A percentile compares a stretch with the other conserved stretches of the same genome.
phyloP scores from a whole-genome alignment of 2,797 vertebrate species.

The Odontamblyopus rebecca region DNA sequence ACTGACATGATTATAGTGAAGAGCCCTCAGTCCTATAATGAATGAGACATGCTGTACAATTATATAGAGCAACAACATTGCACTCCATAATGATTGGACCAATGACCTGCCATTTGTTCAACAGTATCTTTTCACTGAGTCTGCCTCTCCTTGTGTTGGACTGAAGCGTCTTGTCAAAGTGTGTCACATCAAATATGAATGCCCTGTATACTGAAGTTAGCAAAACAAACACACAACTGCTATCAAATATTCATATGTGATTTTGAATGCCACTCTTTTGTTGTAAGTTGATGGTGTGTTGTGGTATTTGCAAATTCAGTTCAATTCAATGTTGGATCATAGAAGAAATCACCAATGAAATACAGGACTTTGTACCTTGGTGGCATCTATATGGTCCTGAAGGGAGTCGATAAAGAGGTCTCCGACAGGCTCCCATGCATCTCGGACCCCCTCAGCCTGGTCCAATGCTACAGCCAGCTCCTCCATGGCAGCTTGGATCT shows the following conservation, averaged over 20 bases:
- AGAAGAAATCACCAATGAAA: not conserved
- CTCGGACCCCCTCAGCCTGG: constrained; percentile 88
- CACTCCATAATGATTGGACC: constrained; percentile 53
- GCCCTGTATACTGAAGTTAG: constrained; percentile 10
- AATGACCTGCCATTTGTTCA: constrained; percentile 57
- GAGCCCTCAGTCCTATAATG: constrained; percentile 52
- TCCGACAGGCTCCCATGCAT: constrained; percentile 95
- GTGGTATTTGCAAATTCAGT: constrained; percentile 15
- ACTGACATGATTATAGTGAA: constrained; percentile 58
- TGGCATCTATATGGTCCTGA: constrained; percentile 94
- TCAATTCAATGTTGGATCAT: constrained; percentile 30
- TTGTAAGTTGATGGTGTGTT: constrained; percentile 45
- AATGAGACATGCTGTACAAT: constrained; percentile 49
- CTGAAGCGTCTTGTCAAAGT: constrained; percentile 48
- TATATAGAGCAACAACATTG: constrained; percentile 25
- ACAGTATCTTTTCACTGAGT: constrained; percentile 40
- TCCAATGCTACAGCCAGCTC: constrained; percentile 85
- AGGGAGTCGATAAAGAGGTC: constrained; percentile 97
- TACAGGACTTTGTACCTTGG: constrained; percentile 81
- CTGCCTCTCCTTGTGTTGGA: constrained; percentile 26
- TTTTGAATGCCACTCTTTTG: constrained; percentile 22
- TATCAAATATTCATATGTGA: constrained; percentile 29
- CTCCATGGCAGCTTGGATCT: constrained; percentile 92
- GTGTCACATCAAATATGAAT: constrained; percentile 44
- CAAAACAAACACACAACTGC: constrained; percentile 29